Percentiles rank a stretch among this genome's conserved stretches.
Conservation (phyloP, 1,140 invertebrate species). For the Bombyx mori region DNA sequence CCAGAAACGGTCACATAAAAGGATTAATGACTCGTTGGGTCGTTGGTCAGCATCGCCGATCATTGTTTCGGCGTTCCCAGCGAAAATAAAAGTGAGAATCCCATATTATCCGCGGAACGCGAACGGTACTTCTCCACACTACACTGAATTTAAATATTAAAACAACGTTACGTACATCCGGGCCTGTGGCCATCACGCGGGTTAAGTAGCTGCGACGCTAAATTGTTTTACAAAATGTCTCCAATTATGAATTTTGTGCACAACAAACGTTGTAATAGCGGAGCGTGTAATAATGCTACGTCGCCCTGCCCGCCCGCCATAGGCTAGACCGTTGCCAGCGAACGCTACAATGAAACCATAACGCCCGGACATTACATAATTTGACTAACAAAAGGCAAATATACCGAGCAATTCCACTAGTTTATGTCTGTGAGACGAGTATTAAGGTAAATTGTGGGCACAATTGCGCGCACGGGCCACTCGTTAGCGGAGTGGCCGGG, state of each 20-base stretch:
- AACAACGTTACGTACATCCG: constrained; percentile 39
- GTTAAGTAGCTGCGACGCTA: constrained; percentile 21
- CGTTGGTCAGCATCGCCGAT: too few relatives aligned
- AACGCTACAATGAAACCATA: constrained; percentile 33
- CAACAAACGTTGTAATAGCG: not conserved
- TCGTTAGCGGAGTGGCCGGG: constrained; percentile 42
- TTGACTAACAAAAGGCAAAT: constrained; percentile 54
- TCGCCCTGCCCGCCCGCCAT: constrained; percentile 15
- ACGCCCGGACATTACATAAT: constrained; percentile 44
- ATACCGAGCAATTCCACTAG: constrained; percentile 43
- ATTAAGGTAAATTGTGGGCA: constrained; percentile 64
- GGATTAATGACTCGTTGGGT: too few relatives aligned
- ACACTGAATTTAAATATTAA: constrained; percentile 52
- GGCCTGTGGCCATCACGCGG: constrained; percentile 41
- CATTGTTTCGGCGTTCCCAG: constrained; percentile 16
- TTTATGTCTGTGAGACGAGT: constrained; percentile 50
- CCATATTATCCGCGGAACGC: constrained; percentile 37
- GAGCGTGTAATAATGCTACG: constrained; percentile 31
- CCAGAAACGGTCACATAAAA: too few relatives aligned
- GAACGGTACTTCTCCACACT: constrained; percentile 50
- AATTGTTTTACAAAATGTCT: constrained; percentile 28
- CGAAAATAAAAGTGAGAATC: constrained; percentile 63
- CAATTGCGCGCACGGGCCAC: constrained; percentile 62
- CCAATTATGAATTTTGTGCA: constrained; percentile 19
- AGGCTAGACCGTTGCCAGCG: not conserved